Evolutionary conservation across 64 coral and sea anemone genomes (phyloP).

Genomic region (Porites lutea): DNA sequence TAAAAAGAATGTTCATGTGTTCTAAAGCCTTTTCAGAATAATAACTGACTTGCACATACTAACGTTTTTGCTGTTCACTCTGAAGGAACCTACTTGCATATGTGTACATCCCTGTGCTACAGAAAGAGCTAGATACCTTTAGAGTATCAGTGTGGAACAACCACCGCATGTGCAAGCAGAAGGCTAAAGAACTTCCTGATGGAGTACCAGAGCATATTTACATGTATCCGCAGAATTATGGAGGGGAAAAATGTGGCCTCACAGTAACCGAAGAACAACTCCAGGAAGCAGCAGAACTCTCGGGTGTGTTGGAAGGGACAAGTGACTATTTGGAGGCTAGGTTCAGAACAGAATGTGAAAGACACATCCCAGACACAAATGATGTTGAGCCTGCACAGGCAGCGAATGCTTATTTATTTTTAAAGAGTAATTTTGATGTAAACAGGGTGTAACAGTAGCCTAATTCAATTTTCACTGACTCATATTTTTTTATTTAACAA

Average conservation of each 20-base stretch:
- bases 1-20: too few species aligned
- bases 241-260: conserved; percentile 64
- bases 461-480: too few species aligned
- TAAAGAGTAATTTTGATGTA: conserved; percentile 21
- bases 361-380: conserved; percentile 49
- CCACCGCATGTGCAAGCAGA: conserved; percentile 54
- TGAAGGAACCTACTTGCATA: conserved; percentile 55
- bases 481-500: too few species aligned
- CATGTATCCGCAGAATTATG: conserved; percentile 45
- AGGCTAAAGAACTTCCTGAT: conserved; percentile 48
- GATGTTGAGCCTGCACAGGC: conserved; percentile 65
- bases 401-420: conserved; percentile 68
- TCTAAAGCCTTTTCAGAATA: too few species aligned
- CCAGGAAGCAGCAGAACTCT: conserved; percentile 36
- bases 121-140: conserved; percentile 64
- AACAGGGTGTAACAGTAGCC: too few species aligned
- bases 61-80: background rate
- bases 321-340: conserved; percentile 65
- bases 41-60: too few species aligned
- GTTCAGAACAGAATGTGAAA: conserved; percentile 55
- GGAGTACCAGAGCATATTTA: conserved; percentile 68
- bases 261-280: conserved; percentile 56
- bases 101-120: conserved; percentile 58
- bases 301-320: conserved; percentile 33
- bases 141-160: conserved; percentile 46